A percentile compares a stretch with the other conserved stretches of the same genome.
Evolutionary conservation across 2,113 vertebrate species (phyloP).

Genomic region (Atrichornis clamosus): DNA sequence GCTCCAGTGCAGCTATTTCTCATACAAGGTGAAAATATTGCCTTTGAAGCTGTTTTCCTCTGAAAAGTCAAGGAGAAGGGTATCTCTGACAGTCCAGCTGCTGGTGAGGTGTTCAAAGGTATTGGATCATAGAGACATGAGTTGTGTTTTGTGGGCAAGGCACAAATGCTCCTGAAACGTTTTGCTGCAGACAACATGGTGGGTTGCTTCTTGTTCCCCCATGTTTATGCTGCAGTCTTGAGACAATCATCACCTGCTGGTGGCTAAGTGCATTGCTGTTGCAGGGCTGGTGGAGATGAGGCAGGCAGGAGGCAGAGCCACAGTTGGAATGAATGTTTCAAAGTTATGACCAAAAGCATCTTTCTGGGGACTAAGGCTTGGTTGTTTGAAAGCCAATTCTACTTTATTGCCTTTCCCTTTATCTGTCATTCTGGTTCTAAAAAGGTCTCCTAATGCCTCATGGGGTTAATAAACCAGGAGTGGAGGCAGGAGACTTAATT

Average conservation of each 20-base stretch:
- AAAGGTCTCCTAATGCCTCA: neutral
- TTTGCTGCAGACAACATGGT: neutral
- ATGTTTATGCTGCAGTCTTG: neutral
- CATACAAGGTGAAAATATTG: neutral
- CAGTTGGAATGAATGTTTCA: neutral
- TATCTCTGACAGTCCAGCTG: neutral
- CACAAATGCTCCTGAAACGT: neutral
- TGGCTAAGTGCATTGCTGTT: neutral
- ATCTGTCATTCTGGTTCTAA: neutral
- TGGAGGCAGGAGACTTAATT: constrained; percentile 4
- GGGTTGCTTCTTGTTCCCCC: neutral
- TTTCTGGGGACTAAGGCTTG: neutral
- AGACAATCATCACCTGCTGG: neutral
- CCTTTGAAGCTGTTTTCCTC: neutral
- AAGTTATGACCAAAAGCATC: neutral
- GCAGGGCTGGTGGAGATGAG: neutral
- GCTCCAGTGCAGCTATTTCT: neutral
- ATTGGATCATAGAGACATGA: neutral
- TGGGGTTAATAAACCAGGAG: constrained; percentile 30
- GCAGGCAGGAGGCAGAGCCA: neutral
- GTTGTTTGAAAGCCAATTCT: neutral
- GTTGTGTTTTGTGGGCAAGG: neutral
- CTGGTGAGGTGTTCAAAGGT: neutral
- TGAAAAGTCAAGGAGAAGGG: neutral
- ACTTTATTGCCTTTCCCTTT: neutral